Base-by-base conservation (phyloP, 2,113 vertebrate genomes). In the Gambusia affinis region DNA sequence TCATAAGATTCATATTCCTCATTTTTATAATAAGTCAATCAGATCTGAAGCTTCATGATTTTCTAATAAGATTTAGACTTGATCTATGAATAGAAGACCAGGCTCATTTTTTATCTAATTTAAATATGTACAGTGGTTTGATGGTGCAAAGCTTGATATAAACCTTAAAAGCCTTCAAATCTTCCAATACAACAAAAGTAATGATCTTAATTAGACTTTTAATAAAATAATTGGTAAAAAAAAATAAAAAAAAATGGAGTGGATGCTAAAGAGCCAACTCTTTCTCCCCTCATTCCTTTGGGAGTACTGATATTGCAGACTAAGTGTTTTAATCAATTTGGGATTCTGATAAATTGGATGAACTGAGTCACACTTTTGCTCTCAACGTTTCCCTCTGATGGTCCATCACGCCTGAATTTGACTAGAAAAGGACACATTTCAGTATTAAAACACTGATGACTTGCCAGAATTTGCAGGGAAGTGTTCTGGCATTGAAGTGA, bases 371-470 rank as follows among this genome's bases (percentile, higher is more conserved):
- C 27, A 17, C 12, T 2, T 62, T 61, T 66, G 24, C 14, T 73
- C 22, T 60, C 12, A 65, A 15, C 14, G 4, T 54, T 72, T 17
- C 61, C 42, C 47, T 64, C 24, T 42, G 31, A 57, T 67, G 29
- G 12, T 60, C 27, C 27, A 31, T 78, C 54, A 63, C 37, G 39
- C 63, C 54, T 67, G 67, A 12, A 24, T 2, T 15, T 28, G 47
- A 47, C 67, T 35, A 29, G 35, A 74, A 60, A n/a, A 64, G 30
- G 57, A 69, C 60, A 39, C 60, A 65, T 57, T 29, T 60, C 61
- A 17, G 22, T 19, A 24, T 35, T 5, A 47, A 47, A 47, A 28
- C 60, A 57, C 65, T 29, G 5, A 22, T 31, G 61, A 42, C 3
- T 11, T 8, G 2, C 29, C 3, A 17, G 60, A 68, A 2, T 29